Base-by-base conservation (phyloP, 2,797 vertebrate species). In the Typhlichthys eigenmanni region DNA sequence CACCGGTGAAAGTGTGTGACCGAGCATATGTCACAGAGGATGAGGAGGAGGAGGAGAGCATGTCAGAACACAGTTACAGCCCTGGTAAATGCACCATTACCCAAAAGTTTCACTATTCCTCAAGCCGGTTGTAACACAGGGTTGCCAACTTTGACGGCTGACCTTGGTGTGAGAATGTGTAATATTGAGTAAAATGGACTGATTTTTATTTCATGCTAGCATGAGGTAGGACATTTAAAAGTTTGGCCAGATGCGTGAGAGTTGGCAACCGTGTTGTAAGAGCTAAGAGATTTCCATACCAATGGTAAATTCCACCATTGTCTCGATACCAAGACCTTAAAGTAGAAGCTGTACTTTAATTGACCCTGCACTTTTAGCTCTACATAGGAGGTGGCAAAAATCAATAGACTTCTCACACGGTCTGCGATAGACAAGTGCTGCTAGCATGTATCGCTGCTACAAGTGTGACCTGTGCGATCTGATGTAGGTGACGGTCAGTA, bases 21-120 rank as follows among this genome's bases (percentile, higher is more conserved):
- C 88, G 92, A 61, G 91, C 82, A 1, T 94, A 93, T 68, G 92
- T 93, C 62, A 93, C 93, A 34, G 92, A 94, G 82, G 93, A 93
- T 88, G 93, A 94, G 75, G 93, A 94, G 84, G 93, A 94, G 84
- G 93, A 94, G 85, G 93, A 94, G 79, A 94, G 93, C 84, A 87
- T 93, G 87, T 94, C 93, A 1, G 93, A 94, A 68, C 93, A 93
- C 88, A 94, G 93, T 82, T 93, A 92, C 89, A 93, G 92, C 61
- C 92, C 92, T 32, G 93, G 93, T 94, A 91, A 51, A 54, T 53
- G 56, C 32, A 66, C 8, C 68, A 16, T 69, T 16, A 19, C 58
- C 60, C 32, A 51, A 17, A 73, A 47, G 34, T 38, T 38, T 8
- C 34, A 8, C 34, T 38, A 38, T 38, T 38, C 34, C 34, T 38